Evolutionary conservation across 2,888 invertebrate species (phyloP), one percentile per base, ranked within the genome.

Genomic region (Abrostola triplasia): DNA sequence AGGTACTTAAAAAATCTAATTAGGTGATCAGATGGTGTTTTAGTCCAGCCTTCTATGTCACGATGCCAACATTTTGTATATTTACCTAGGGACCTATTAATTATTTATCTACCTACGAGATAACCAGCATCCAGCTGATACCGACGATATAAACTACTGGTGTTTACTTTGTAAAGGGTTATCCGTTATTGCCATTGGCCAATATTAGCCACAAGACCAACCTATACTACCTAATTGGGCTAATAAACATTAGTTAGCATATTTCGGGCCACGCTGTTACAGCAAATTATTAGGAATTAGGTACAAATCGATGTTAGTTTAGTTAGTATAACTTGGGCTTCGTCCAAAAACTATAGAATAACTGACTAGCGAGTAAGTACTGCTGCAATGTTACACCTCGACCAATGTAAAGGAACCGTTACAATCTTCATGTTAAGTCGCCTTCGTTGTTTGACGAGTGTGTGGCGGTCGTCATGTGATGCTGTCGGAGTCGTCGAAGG

Each of bases 381-480:
- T 70, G 60, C 51, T 53, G 49, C 59, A 55, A 42, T 60, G 36
- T 40, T 63, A 59, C 36, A 51, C 52, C 36, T 50, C 41, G 54
- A 49, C 38, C 13, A 58, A 40, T 47, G 36, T 44, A 58, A 12
- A 60, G 36, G 37, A 71, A 57, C 53, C 51, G 48, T 51, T 36
- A 40, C 40, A 56, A 57, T 65, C 35, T 66, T 67, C 66, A 67
- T 58, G 56, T 65, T 71, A 57, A 62, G 47, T 66, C 59, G 64
- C 48, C 44, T 69, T 73, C 12, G 36, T 40, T 50, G 58, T 36
- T 36, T 65, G 53, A 56, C 63, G 71, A 59, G 37, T 57, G 59
- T 56, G 63, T 57, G 53, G 62, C 68, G 24, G 24, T 24, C 80
- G 88, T 89, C 88, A 89, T 88, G 89, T 89, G 70, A 78, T 64